phyloP scores from a whole-genome alignment of 2,888 invertebrate species.

The Limulus polyphemus region DNA sequence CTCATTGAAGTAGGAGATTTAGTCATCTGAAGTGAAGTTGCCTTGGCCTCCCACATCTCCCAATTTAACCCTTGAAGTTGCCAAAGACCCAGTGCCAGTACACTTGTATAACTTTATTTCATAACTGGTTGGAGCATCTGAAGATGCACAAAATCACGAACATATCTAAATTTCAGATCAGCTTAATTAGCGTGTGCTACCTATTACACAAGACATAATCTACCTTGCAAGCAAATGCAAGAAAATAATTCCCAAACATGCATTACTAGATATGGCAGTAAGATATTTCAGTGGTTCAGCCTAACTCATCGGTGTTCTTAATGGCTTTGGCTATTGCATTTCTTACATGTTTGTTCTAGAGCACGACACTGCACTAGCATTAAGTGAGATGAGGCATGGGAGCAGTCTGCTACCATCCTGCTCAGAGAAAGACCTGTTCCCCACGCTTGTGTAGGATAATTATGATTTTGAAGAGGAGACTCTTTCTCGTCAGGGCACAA shows the following conservation, averaged over 20 bases:
- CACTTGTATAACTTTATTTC: too few relatives aligned
- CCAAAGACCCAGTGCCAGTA: too few relatives aligned
- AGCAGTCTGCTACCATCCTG: neutral
- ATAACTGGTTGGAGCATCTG: too few relatives aligned
- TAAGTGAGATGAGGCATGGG: neutral
- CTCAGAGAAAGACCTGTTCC: neutral
- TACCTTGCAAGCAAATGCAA: too few relatives aligned
- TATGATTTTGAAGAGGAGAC: conserved; percentile 3
- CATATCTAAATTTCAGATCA: too few relatives aligned
- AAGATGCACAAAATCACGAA: too few relatives aligned
- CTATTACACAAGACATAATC: too few relatives aligned
- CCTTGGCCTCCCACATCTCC: too few relatives aligned
- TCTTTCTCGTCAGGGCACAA: conserved; percentile 1
- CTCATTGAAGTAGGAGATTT: too few relatives aligned
- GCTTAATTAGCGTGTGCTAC: too few relatives aligned
- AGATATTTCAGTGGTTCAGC: neutral
- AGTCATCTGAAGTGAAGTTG: too few relatives aligned
- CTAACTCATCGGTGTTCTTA: neutral
- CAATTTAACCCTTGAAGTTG: too few relatives aligned
- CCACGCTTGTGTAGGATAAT: conserved; percentile 1
- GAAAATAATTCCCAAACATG: neutral
- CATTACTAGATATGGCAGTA: neutral
- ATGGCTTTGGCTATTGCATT: conserved; percentile 1
- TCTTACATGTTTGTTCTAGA: neutral
- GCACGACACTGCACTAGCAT: conserved; percentile 1